Conservation (phyloP, 2,797 vertebrate genomes). For the Micromesistius poutassou region DNA sequence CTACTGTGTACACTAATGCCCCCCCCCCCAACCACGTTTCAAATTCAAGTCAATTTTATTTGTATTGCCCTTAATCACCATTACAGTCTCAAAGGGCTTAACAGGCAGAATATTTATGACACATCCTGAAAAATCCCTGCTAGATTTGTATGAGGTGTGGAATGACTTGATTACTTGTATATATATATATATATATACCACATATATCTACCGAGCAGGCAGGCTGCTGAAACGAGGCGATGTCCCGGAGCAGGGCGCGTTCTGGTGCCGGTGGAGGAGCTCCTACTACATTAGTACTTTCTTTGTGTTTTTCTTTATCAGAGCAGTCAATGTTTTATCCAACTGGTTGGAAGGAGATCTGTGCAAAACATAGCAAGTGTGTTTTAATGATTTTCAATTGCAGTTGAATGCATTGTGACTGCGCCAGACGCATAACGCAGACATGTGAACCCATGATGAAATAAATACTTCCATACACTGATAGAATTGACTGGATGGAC, state of each 20-base stretch:
- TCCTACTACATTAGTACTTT: neutral
- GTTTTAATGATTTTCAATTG: neutral
- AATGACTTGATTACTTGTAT: slow-evolving; percentile 5
- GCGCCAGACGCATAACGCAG: neutral
- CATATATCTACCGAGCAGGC: neutral
- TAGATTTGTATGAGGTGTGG: slow-evolving; percentile 5
- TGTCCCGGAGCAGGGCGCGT: neutral
- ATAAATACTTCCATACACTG: neutral
- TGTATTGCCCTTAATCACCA: too few species aligned
- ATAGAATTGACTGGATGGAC: neutral
- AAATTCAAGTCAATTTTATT: neutral
- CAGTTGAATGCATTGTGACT: neutral
- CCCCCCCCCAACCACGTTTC: neutral
- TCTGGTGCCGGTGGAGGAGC: neutral
- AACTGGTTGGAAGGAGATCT: neutral
- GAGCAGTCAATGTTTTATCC: neutral
- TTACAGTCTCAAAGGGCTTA: too few species aligned
- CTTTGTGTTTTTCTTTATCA: slow-evolving; percentile 1
- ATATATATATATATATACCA: neutral
- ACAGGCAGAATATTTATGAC: too few species aligned
- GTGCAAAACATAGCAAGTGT: slow-evolving; percentile 7
- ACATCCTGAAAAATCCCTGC: neutral
- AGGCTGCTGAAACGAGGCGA: neutral
- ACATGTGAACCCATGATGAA: neutral
- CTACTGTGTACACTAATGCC: too few species aligned